phyloP scores from a whole-genome alignment of 1,140 invertebrate species.

The Cardiocondyla obscurior region DNA sequence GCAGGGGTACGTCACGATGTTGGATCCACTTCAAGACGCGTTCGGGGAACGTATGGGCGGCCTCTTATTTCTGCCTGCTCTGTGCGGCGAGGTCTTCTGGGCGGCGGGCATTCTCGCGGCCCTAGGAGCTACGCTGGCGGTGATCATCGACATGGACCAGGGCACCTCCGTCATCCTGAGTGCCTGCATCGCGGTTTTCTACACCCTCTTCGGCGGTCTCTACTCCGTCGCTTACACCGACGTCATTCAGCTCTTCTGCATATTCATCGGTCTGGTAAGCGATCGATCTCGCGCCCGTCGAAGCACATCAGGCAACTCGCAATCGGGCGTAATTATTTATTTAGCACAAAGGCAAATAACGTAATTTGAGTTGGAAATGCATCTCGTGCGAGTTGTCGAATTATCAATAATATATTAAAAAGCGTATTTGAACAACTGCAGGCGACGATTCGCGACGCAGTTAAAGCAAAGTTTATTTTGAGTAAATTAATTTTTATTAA shows the following conservation, averaged over 20 bases:
- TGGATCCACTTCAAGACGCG: conserved; percentile 98
- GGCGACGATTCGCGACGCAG: too few relatives aligned
- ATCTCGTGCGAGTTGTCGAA: too few relatives aligned
- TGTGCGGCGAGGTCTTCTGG: conserved; percentile 99
- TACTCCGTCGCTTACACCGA: conserved; percentile 99
- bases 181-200: conserved; percentile 97
- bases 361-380: background rate
- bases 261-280: conserved; percentile 96
- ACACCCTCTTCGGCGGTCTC: conserved; percentile 98
- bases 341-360: background rate
- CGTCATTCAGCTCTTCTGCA: conserved; percentile 99
- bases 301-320: background rate
- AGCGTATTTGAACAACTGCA: background rate
- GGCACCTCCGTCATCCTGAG: conserved; percentile 96
- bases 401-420: too few relatives aligned
- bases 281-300: background rate
- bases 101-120: conserved; percentile 98
- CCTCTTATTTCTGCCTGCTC: conserved; percentile 96
- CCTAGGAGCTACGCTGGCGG: conserved; percentile 96
- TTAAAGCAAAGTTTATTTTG: background rate
- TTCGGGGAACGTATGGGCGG: conserved; percentile 99
- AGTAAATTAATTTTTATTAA: background rate
- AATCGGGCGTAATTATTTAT: background rate
- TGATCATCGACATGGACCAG: conserved; percentile 98
- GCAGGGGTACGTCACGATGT: conserved; percentile 99